phyloP scores from a whole-genome alignment of 2,888 invertebrate species.

The Netelia virgata region DNA sequence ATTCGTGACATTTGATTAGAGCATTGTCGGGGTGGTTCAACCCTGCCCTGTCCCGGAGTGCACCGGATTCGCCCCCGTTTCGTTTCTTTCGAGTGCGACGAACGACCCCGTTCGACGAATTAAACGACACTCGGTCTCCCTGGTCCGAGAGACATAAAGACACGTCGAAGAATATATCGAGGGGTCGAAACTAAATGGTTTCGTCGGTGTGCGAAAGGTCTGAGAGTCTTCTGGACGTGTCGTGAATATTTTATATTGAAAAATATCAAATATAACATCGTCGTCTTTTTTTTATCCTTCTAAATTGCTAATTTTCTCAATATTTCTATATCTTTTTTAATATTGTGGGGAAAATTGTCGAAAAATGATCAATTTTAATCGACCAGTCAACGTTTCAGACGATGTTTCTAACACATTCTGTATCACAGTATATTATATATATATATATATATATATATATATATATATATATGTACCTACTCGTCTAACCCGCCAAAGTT shows the following conservation, averaged over 20 bases:
- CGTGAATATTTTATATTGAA: too few relatives aligned
- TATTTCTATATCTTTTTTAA: too few relatives aligned
- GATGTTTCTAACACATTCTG: too few relatives aligned
- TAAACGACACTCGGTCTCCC: conserved; percentile 67
- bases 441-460: too few relatives aligned
- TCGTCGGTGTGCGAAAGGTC: background rate
- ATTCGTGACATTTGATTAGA: conserved; percentile 85
- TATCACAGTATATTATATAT: background rate
- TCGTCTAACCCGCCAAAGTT: conserved; percentile 31
- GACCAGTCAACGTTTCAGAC: too few relatives aligned
- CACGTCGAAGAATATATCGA: background rate
- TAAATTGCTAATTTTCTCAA: too few relatives aligned
- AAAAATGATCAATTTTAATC: too few relatives aligned
- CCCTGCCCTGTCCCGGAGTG: conserved; percentile 38
- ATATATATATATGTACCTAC: too few relatives aligned
- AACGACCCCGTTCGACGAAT: conserved; percentile 51
- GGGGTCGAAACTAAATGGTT: background rate
- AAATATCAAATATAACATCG: too few relatives aligned
- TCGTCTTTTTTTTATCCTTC: too few relatives aligned
- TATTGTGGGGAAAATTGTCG: too few relatives aligned
- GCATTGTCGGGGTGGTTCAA: conserved; percentile 80
- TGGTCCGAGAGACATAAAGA: conserved; percentile 30
- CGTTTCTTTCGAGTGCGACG: conserved; percentile 51
- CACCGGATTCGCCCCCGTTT: conserved; percentile 28
- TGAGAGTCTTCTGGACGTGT: background rate